Percentiles rank a stretch among this genome's conserved stretches.
These are phyloP conservation scores for Euzetes globulus DNA, from an alignment of 2,888 invertebrate genomes.

Conservation along the genomic window DNA sequence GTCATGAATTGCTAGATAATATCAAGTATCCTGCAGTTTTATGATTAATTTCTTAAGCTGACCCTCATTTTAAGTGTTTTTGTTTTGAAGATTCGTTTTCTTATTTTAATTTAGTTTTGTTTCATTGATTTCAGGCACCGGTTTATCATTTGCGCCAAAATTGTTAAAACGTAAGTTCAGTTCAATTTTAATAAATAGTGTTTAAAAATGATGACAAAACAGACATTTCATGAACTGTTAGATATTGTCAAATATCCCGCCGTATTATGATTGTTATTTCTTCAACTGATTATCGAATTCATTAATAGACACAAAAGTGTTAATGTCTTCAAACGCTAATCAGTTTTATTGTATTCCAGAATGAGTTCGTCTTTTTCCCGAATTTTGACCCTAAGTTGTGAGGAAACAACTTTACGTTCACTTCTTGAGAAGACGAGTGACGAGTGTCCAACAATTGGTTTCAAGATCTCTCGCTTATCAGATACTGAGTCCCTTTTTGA, in stretches of 20 bases:
- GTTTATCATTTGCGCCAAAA: background rate
- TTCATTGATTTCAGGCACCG: background rate
- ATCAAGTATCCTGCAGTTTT: constrained; percentile 12
- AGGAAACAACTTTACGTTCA: background rate
- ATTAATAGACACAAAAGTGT: background rate
- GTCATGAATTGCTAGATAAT: background rate
- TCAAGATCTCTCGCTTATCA: background rate
- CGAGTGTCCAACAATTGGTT: background rate
- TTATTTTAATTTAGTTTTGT: background rate
- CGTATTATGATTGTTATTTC: constrained; percentile 21
- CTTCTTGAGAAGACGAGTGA: background rate
- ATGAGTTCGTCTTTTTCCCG: background rate
- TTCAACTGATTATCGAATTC: constrained; percentile 17
- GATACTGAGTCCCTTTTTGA: background rate
- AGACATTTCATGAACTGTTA: background rate
- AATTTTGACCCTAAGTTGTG: background rate
- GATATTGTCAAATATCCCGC: constrained; percentile 24
- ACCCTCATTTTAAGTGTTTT: background rate
- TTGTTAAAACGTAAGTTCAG: background rate
- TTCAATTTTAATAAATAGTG: background rate
- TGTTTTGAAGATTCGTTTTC: background rate
- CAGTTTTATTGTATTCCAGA: background rate
- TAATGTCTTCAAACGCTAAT: too few relatives aligned
- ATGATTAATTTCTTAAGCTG: constrained; percentile 29
- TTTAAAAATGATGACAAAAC: background rate